Evolutionary conservation across 2,113 vertebrate genomes (phyloP), one percentile per base, ranked within the genome.

Genomic region (Clarias magur): DNA sequence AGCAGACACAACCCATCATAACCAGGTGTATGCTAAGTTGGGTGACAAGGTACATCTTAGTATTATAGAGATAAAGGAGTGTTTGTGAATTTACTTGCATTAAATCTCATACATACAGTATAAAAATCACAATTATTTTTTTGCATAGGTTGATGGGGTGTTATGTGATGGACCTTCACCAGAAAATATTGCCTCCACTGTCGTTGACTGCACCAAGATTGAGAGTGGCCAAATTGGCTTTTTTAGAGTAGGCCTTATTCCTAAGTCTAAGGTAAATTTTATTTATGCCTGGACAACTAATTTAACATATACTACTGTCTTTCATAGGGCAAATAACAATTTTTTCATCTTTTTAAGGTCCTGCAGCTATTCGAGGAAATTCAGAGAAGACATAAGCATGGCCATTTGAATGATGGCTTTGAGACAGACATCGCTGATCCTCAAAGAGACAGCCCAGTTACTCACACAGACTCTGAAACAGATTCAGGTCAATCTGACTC

Each of bases 1-100:
- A 91, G 97, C 97, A 25, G 97, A 98, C 90, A 98, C 97, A 0
- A 98, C 97, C 3, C 97, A 97, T 89, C 97, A 98, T 93, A 97
- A 98, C 89, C 97, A 98, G 62, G 97, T 98, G 82, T 96, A 95
- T 3, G 96, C 97, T 89, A 97, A 97, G 89, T 93, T 98, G 67
- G 96, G 96, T 54, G 89, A 97, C 48, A 96, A 97, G 95, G 97
- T 98, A 92, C 92, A 56, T 16, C 21, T 1, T 15, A 42, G 68
- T 70, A 34, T 60, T 81, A 23, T 25, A 59, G 7, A 65, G 13
- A 23, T 10, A 0, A 34, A 3, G 63, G 48, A 25, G 30, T 17
- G 25, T 65, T 27, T 8, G 23, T 27, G 13, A 48, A 42, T 88
- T 80, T 68, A 12, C 30, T 2, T 54, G 63, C 7, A 30, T 4